These are phyloP conservation scores for Sitobion miscanthi DNA, from an alignment of 1,140 invertebrate species.

Conservation along the genomic window DNA sequence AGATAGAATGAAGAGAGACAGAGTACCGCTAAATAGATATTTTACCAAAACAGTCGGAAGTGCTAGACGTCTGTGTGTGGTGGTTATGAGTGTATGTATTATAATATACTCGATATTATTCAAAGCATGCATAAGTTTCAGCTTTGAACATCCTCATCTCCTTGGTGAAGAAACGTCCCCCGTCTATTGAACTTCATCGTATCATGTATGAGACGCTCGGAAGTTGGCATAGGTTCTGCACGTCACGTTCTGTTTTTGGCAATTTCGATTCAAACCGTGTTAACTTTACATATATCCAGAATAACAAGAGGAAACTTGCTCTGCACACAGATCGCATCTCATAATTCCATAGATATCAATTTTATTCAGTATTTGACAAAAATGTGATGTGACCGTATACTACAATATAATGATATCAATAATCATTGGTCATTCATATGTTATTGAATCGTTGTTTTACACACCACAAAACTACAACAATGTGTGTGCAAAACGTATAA, in stretches of 20 bases:
- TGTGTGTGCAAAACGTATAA: too few species aligned
- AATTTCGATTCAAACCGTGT: constrained; percentile 36
- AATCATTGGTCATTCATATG: not conserved
- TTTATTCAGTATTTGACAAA: not conserved
- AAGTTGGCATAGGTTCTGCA: not conserved
- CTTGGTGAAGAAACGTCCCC: not conserved
- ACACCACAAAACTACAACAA: too few species aligned
- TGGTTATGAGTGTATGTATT: not conserved
- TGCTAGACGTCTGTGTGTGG: constrained; percentile 25
- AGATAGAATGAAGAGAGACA: not conserved
- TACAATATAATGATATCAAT: not conserved
- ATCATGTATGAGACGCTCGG: constrained; percentile 6
- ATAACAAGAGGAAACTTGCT: constrained; percentile 1
- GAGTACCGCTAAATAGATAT: constrained; percentile 36
- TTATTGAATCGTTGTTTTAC: not conserved
- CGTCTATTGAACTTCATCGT: constrained; percentile 31
- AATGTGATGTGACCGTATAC: not conserved
- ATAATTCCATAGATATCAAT: not conserved
- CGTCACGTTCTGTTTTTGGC: constrained; percentile 45
- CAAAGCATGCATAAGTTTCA: constrained; percentile 51
- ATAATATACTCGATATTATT: constrained; percentile 47
- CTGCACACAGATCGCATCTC: not conserved
- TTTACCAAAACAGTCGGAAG: constrained; percentile 37
- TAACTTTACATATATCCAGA: constrained; percentile 41
- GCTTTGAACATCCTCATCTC: constrained; percentile 32